These are phyloP conservation scores for Dicerorhinus sumatrensis DNA, from an alignment of 2,113 vertebrate genomes.

Conservation along the genomic window DNA sequence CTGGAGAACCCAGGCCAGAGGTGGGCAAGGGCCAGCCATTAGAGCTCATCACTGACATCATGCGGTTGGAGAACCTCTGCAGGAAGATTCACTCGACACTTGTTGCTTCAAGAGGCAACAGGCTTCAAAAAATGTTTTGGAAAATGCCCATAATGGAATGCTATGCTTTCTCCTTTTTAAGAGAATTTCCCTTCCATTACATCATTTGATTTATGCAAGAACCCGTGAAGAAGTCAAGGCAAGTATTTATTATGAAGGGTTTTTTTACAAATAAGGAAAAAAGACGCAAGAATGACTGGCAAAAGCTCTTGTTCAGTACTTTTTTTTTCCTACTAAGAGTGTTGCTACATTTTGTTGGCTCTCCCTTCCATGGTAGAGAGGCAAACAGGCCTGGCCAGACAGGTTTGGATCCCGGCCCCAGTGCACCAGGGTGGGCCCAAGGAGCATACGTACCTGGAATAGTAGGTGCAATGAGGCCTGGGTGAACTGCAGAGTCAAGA, in stretches of 20 bases:
- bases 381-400: not conserved
- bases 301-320: not conserved
- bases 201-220: slow-evolving; percentile 61
- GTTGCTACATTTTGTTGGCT: not conserved
- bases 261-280: slow-evolving; percentile 29
- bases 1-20: not conserved
- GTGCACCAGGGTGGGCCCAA: not conserved
- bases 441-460: not conserved
- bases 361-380: not conserved
- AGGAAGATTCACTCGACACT: not conserved
- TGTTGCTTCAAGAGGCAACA: not conserved
- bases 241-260: slow-evolving; percentile 13
- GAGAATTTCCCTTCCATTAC: slow-evolving; percentile 24
- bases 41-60: not conserved
- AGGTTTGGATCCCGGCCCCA: not conserved
- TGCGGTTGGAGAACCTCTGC: not conserved
- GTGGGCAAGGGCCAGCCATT: not conserved
- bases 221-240: slow-evolving; percentile 33
- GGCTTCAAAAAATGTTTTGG: not conserved
- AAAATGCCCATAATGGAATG: slow-evolving; percentile 33
- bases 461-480: not conserved
- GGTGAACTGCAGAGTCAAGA: not conserved
- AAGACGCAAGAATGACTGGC: not conserved
- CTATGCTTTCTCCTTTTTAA: not conserved
- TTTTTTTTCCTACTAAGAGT: not conserved